phyloP scores from a whole-genome alignment of 2,888 invertebrate species.

The Zaprionus bogoriensis region DNA sequence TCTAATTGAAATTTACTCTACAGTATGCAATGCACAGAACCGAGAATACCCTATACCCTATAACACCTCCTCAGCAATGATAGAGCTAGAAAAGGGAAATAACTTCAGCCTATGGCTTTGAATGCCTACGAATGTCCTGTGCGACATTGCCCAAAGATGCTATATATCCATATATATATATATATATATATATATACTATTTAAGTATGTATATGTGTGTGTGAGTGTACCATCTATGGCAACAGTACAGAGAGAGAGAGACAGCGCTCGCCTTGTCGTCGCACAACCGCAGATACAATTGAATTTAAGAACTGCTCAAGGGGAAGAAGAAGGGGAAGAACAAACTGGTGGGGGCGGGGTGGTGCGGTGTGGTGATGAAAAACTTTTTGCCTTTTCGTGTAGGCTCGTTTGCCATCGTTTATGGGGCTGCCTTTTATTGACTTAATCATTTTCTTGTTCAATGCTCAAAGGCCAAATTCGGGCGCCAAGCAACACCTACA shows the following conservation, averaged over 20 bases:
- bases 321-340: background rate
- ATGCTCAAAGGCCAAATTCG: conserved; percentile 9
- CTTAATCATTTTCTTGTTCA: conserved; percentile 13
- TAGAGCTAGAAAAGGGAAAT: too few species aligned
- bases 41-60: too few species aligned
- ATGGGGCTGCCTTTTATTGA: conserved; percentile 8
- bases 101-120: too few species aligned
- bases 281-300: background rate
- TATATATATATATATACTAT: background rate
- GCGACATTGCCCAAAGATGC: too few species aligned
- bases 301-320: background rate
- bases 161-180: background rate
- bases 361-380: background rate
- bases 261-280: too few species aligned
- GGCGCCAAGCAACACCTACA: conserved; percentile 1
- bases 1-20: too few species aligned
- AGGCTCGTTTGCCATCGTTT: background rate
- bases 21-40: too few species aligned
- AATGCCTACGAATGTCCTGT: too few species aligned
- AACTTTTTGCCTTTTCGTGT: background rate
- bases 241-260: background rate
- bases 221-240: background rate
- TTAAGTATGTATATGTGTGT: background rate
- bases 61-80: too few species aligned
- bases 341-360: background rate